Base-by-base conservation (phyloP, 2,797 vertebrate species). In the Gymnoscopelus braueri region DNA sequence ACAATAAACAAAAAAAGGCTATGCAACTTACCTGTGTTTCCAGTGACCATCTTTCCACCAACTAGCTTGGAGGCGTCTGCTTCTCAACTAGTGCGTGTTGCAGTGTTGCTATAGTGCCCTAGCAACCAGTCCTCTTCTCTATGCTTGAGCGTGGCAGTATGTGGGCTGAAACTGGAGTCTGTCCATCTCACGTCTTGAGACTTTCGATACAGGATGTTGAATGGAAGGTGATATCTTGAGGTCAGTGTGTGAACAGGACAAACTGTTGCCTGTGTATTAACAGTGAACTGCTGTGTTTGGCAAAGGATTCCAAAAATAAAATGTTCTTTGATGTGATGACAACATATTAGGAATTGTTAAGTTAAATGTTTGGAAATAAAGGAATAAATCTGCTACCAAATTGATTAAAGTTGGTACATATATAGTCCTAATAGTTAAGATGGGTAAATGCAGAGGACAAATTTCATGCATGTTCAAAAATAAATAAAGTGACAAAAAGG, bases 151-250 rank as follows among this genome's bases (percentile, higher is more conserved):
- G 47, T 14, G 55, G 65, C 48, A 49, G 65, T 12, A 11, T 10
- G 24, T 26, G 19, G 65, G 47, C 24, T 84, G 89, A 89, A 86
- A 89, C 85, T 67, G 72, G 88, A 89, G 82, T 83, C n/a, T 64
- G 1, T 58, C 71, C 53, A 52, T 47, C 63, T 13, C 0, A 2
- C 0, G 9, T 60, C 74, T 80, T 59, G 49, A 72, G 81, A 71
- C 59, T 11, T 56, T 61, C 12, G 0, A 7, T 7, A 58, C 52
- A 55, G 61, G 67, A 69, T 3, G 72, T 62, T 67, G 13, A 3
- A 47, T 26, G 14, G 59, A 80, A 85, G 62, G 65, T 5, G 80
- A 89, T 75, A 80, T 60, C 0, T 11, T 1, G 26, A 71, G 78
- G 78, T 75, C 78, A 76, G 6, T 35, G 32, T 4, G 48, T 0